These are phyloP conservation scores for Tricholauxania praeusta DNA, from an alignment of 2,888 invertebrate genomes.

Conservation along the genomic window DNA sequence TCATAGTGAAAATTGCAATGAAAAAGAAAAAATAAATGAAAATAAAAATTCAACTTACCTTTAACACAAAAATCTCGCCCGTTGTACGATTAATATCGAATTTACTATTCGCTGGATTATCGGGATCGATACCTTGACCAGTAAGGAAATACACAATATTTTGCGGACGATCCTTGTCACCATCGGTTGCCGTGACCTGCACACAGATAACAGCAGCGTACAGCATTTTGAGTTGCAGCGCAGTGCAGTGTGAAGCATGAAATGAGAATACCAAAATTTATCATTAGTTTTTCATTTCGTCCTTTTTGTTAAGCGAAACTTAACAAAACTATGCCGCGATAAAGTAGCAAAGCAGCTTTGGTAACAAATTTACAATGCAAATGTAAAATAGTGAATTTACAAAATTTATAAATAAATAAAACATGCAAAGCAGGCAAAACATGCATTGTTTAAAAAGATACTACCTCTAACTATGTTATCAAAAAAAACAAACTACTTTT, in stretches of 20 bases:
- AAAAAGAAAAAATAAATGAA: background rate
- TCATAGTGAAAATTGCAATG: background rate
- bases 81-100: conserved; percentile 96
- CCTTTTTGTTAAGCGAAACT: background rate
- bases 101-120: conserved; percentile 94
- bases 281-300: conserved; percentile 15
- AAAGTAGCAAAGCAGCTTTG: conserved; percentile 4
- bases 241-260: conserved; percentile 24
- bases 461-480: conserved; percentile 1
- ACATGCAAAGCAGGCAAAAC: conserved; percentile 18
- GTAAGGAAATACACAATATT: conserved; percentile 96
- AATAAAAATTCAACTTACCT: conserved; percentile 73
- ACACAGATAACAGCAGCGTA: conserved; percentile 27
- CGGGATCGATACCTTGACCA: conserved; percentile 95
- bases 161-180: conserved; percentile 94
- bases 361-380: conserved; percentile 19
- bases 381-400: conserved; percentile 8
- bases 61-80: conserved; percentile 94
- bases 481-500: conserved; percentile 21
- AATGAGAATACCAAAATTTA: conserved; percentile 33
- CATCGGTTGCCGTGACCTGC: conserved; percentile 96
- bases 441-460: background rate
- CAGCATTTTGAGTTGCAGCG: background rate
- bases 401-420: conserved; percentile 11
- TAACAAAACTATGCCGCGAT: background rate